Percentiles rank a stretch among this genome's conserved stretches.
Evolutionary conservation across 2,797 vertebrate species (phyloP).

Genomic region (Gadopsis marmoratus): DNA sequence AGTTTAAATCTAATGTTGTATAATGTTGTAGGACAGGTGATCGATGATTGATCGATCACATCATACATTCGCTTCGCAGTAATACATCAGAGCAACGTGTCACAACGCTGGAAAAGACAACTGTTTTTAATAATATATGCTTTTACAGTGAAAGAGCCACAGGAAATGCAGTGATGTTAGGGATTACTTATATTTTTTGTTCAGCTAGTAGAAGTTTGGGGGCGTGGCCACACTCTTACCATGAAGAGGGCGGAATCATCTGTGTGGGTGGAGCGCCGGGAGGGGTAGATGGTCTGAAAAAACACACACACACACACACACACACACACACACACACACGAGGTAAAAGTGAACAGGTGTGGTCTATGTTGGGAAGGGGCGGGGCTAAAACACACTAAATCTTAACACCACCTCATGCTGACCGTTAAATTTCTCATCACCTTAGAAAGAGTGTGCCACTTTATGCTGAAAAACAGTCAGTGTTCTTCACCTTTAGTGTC

Average conservation of each 20-base stretch:
- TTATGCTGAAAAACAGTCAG: slow-evolving; percentile 85
- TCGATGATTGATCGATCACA: too few species aligned
- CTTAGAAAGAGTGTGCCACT: too few species aligned
- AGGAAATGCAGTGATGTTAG: neutral
- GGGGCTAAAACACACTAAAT: neutral
- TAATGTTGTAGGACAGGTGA: too few species aligned
- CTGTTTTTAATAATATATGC: neutral
- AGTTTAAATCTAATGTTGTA: too few species aligned
- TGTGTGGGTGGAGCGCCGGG: slow-evolving; percentile 97
- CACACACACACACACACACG: slow-evolving; percentile 17
- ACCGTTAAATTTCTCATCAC: too few species aligned
- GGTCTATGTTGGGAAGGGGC: neutral
- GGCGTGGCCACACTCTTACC: slow-evolving; percentile 85
- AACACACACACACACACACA: slow-evolving; percentile 47
- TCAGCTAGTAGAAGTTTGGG: slow-evolving; percentile 12
- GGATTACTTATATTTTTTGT: neutral
- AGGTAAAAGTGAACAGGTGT: slow-evolving; percentile 10
- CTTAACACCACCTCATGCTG: too few species aligned
- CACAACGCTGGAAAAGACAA: too few species aligned
- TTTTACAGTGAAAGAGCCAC: neutral
- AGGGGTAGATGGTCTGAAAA: slow-evolving; percentile 90
- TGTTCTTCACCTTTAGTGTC: neutral
- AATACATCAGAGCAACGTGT: too few species aligned
- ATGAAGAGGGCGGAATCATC: slow-evolving; percentile 99
- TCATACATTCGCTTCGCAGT: too few species aligned